A percentile compares a stretch with the other conserved stretches of the same genome.
These are phyloP conservation scores for Calonectris borealis DNA, from an alignment of 2,113 vertebrate species.

Conservation along the genomic window DNA sequence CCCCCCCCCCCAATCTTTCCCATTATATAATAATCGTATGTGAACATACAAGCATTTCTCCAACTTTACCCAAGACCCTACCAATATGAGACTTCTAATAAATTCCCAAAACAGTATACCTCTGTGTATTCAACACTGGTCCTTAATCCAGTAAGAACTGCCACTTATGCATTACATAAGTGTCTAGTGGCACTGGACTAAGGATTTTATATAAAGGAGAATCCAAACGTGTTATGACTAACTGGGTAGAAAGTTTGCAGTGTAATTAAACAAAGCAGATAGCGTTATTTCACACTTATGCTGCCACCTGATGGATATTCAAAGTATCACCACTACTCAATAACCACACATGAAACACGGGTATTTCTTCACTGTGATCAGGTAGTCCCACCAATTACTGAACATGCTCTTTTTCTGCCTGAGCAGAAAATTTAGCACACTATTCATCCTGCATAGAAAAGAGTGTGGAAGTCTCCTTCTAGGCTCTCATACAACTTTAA, in stretches of 20 bases:
- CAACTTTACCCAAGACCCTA: neutral
- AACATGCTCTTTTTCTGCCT: neutral
- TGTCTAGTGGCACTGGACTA: neutral
- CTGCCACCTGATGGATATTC: conserved; percentile 7
- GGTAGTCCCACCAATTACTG: accelerated
- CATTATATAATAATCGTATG: neutral
- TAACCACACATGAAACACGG: accelerated
- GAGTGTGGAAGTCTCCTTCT: neutral
- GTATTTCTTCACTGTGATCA: neutral
- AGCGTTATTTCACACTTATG: neutral
- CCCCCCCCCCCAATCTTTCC: accelerated
- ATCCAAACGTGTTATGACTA: accelerated
- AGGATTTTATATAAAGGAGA: neutral
- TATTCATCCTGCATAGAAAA: neutral
- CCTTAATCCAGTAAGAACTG: neutral
- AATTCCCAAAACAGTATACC: neutral
- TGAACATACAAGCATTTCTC: neutral
- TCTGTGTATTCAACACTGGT: neutral
- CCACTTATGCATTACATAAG: neutral
- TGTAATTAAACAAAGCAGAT: accelerated
- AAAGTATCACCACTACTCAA: neutral
- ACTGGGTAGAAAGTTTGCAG: neutral
- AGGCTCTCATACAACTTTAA: neutral
- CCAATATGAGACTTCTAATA: neutral
- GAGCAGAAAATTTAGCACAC: neutral